phyloP scores from a whole-genome alignment of 2,888 invertebrate genomes.

The Willowsia nigromaculata region DNA sequence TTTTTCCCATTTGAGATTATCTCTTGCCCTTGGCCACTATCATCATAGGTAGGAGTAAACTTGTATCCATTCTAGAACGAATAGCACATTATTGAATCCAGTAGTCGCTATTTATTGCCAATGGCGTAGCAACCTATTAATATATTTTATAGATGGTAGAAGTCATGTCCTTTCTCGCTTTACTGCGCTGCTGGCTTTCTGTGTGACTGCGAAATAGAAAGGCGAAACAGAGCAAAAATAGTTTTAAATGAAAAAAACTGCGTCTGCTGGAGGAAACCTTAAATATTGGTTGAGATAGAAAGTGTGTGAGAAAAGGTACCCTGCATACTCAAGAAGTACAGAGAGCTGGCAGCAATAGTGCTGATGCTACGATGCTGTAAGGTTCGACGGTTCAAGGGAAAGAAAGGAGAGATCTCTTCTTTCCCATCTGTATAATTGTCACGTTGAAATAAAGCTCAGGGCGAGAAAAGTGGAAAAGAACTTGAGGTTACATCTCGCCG shows the following conservation, averaged over 20 bases:
- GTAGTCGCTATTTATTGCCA: not conserved
- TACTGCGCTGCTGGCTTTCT: not conserved
- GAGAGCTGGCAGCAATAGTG: not conserved
- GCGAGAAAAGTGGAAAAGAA: constrained; percentile 67
- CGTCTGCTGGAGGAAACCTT: not conserved
- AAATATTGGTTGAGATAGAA: not conserved
- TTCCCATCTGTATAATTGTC: constrained; percentile 71
- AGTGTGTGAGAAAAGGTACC: not conserved
- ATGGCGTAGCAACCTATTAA: not conserved
- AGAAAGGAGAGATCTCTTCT: constrained; percentile 19
- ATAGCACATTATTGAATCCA: constrained; percentile 2
- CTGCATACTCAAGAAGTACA: not conserved
- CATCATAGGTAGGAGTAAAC: not conserved
- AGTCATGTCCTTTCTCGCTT: not conserved
- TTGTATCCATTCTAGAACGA: no score
- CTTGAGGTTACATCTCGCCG: constrained; percentile 58
- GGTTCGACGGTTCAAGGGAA: not conserved
- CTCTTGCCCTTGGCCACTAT: not conserved
- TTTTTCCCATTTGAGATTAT: not conserved
- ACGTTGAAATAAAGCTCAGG: constrained; percentile 68
- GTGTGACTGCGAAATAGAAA: constrained; percentile 2
- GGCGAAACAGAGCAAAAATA: constrained; percentile 5
- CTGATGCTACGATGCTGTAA: not conserved
- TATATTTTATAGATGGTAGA: not conserved
- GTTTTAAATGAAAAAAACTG: constrained; percentile 6